Percentiles rank a stretch among this genome's conserved stretches.
Conservation (phyloP, 2,113 vertebrate genomes). For the Bos javanicus region DNA sequence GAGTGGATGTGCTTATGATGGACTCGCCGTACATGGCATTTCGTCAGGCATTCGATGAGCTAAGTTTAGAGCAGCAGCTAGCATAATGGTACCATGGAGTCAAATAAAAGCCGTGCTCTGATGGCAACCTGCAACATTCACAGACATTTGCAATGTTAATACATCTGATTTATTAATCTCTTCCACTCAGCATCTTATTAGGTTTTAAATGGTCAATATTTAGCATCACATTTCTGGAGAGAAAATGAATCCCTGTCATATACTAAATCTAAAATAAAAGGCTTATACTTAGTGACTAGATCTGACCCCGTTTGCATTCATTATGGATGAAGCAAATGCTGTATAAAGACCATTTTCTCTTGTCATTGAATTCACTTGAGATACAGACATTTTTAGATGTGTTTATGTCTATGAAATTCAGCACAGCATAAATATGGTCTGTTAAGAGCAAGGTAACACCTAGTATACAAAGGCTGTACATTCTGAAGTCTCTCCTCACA, state of each 20-base stretch:
- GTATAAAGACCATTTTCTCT: background rate
- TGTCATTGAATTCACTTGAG: background rate
- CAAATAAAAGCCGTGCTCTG: background rate
- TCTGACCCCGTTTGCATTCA: conserved; percentile 4
- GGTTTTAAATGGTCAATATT: conserved; percentile 45
- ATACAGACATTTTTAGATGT: conserved; percentile 24
- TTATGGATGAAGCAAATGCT: conserved; percentile 18
- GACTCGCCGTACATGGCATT: conserved; percentile 16
- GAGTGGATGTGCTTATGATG: conserved; percentile 60
- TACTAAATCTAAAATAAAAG: conserved; percentile 25
- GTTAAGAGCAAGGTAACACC: background rate
- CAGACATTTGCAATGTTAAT: conserved; percentile 53
- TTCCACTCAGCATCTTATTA: conserved; percentile 24
- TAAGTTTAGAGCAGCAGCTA: conserved; percentile 3
- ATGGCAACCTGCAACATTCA: conserved; percentile 29
- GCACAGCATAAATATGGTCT: background rate
- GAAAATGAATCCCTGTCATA: conserved; percentile 18
- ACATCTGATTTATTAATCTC: conserved; percentile 51
- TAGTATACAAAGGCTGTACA: background rate
- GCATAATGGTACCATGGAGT: background rate
- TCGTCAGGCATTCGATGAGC: background rate
- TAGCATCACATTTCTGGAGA: conserved; percentile 38
- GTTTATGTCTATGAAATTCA: conserved; percentile 26
- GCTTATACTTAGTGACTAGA: background rate
- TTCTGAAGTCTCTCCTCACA: background rate